These are phyloP conservation scores for Oxygymnocypris stewartii DNA, from an alignment of 2,113 vertebrate species.

Conservation along the genomic window DNA sequence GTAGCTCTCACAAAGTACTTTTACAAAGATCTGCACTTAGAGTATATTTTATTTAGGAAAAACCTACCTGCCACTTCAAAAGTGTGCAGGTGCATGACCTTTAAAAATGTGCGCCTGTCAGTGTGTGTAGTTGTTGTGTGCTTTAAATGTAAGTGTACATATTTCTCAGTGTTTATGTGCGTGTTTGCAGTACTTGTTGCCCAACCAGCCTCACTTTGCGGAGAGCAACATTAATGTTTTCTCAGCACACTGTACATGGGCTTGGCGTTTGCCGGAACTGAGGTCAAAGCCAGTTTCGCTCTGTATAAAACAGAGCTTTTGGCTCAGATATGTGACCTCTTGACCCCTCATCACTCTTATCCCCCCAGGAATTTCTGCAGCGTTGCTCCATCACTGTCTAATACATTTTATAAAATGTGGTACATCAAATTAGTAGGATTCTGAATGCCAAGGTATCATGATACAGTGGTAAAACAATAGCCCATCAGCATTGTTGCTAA, in stretches of 20 bases:
- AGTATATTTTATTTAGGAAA: conserved; percentile 66
- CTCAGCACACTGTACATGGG: conserved; percentile 14
- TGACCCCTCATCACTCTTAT: conserved; percentile 15
- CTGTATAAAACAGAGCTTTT: conserved; percentile 32
- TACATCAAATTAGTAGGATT: not conserved
- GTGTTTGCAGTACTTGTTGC: conserved; percentile 23
- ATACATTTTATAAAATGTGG: not conserved
- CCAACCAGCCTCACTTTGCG: conserved; percentile 6
- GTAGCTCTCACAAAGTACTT: conserved; percentile 44
- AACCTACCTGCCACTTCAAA: conserved; percentile 38
- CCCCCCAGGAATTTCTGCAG: conserved; percentile 10
- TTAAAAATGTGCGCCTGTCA: conserved; percentile 35
- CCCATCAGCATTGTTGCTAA: not conserved
- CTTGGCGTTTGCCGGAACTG: conserved; percentile 22
- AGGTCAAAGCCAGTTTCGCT: conserved; percentile 18
- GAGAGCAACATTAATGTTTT: conserved; percentile 20
- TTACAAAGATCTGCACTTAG: conserved; percentile 64
- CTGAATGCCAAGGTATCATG: not conserved
- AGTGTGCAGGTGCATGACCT: conserved; percentile 7
- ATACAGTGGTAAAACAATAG: not conserved
- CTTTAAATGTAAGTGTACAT: conserved; percentile 1
- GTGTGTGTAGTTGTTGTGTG: conserved; percentile 17
- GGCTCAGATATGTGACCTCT: conserved; percentile 35
- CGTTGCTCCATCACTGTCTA: not conserved
- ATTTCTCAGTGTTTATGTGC: not conserved